Evolutionary conservation across 2,888 invertebrate genomes (phyloP), one percentile per base, ranked within the genome.

Genomic region (Scaptomyza caliginosa): DNA sequence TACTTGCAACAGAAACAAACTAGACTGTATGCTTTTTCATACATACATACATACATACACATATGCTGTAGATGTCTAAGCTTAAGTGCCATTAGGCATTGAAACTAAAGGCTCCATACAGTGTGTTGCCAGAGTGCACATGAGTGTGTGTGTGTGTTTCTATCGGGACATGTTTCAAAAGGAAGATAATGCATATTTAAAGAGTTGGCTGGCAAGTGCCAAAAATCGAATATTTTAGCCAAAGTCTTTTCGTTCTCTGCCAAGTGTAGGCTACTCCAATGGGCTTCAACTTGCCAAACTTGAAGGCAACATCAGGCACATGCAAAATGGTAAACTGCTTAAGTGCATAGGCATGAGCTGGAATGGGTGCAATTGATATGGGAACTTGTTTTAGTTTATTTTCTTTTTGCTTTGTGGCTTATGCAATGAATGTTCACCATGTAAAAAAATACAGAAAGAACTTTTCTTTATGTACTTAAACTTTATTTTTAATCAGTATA

Each of bases 161-260:
- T 55, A 39, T 16, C 19, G 28, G 60, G 43, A 10, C 67, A 67
- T 83, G 82, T 67, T 67, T 67, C 70, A 77, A 71, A 80, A 73
- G 86, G 68, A 75, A 65, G 80, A 86, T 82, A 82, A 82, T 86
- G 80, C 86, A 82, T 82, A 86, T 86, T 82, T 82, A 83, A 82
- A 86, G 84, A 86, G 81, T 68, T 86, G 68, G 56, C 69, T 73
- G 86, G 84, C 67, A 85, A 83, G 86, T 86, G 81, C 84, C 80
- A 82, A 86, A 82, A 83, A 85, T 81, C 80, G 85, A 81, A 85
- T 85, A 79, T 74, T 75, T 82, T 82, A 67, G 66, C 67, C 75
- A 17, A 54, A 59, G 26, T 43, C 36, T 45, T 40, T 30, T 23
- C 4, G 7, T 2, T 32, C 55, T 45, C 7, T 17, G 42, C 42